Evolutionary conservation across 1,140 invertebrate genomes (phyloP).

Genomic region (Drosophila pachea): DNA sequence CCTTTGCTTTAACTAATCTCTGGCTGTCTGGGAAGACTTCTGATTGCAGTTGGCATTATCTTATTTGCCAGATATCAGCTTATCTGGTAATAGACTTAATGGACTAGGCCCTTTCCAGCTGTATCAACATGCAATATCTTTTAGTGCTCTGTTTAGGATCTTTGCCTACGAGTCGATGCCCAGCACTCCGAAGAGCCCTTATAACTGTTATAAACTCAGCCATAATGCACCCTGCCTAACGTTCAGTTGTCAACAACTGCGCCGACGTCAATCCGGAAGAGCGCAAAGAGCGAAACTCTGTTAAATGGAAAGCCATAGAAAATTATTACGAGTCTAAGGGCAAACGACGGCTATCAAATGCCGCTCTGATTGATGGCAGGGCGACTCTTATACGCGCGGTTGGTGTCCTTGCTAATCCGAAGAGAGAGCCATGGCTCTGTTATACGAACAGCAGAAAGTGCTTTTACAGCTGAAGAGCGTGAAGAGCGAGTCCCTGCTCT

Average conservation of each 20-base stretch:
- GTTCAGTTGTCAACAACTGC: not conserved
- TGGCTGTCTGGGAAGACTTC: too few relatives aligned
- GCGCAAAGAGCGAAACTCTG: conserved; percentile 17
- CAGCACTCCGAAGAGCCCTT: not conserved
- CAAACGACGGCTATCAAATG: conserved; percentile 52
- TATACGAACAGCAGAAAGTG: conserved; percentile 3
- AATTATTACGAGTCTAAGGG: conserved; percentile 38
- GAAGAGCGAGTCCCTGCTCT: conserved; percentile 23
- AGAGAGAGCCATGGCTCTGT: not conserved
- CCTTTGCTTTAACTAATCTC: too few relatives aligned
- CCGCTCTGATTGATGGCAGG: conserved; percentile 36
- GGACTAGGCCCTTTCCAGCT: not conserved
- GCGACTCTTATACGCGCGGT: conserved; percentile 54
- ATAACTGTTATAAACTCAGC: conserved; percentile 6
- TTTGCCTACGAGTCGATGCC: not conserved
- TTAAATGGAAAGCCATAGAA: conserved; percentile 19
- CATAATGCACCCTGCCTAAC: not conserved
- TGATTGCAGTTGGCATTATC: too few relatives aligned
- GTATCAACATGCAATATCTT: not conserved
- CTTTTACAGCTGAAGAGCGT: conserved; percentile 3
- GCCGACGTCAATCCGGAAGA: conserved; percentile 14
- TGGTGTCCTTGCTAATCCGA: conserved; percentile 23
- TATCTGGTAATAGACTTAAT: not conserved
- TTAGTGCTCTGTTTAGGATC: not conserved
- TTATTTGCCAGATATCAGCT: too few relatives aligned